A percentile compares a stretch with the other conserved stretches of the same genome.
These are phyloP conservation scores for Scaptomyza reducta DNA, from an alignment of 2,888 invertebrate genomes.

Conservation along the genomic window DNA sequence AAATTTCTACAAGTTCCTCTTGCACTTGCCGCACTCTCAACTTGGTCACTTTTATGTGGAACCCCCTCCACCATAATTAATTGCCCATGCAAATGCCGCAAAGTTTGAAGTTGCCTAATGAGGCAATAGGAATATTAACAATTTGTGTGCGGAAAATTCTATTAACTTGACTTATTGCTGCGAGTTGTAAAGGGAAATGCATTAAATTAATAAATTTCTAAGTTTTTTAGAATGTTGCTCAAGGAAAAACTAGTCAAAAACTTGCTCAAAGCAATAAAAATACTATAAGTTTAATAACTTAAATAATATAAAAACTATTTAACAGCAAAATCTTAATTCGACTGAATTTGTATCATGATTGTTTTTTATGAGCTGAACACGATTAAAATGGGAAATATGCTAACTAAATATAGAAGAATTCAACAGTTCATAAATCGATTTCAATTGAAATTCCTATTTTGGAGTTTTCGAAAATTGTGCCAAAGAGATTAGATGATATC, in stretches of 20 bases:
- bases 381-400: too few relatives aligned
- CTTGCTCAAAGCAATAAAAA: too few relatives aligned
- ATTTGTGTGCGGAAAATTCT: slow-evolving; percentile 8
- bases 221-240: too few relatives aligned
- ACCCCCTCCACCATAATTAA: slow-evolving; percentile 53
- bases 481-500: slow-evolving; percentile 28
- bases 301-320: too few relatives aligned
- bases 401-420: too few relatives aligned
- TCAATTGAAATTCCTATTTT: background rate
- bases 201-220: background rate
- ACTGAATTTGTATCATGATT: too few relatives aligned
- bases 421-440: background rate
- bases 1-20: slow-evolving; percentile 65
- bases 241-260: too few relatives aligned
- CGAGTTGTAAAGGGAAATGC: background rate
- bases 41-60: slow-evolving; percentile 28
- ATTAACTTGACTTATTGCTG: slow-evolving; percentile 4
- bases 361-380: too few relatives aligned
- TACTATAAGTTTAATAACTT: too few relatives aligned
- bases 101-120: slow-evolving; percentile 30
- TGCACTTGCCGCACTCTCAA: too few relatives aligned
- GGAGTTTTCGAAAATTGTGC: background rate
- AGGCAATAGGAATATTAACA: slow-evolving; percentile 29
- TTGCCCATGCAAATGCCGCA: slow-evolving; percentile 72
- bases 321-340: too few relatives aligned